Conservation (phyloP, 2,888 invertebrate genomes). For the Archaeoteleia sp. region DNA sequence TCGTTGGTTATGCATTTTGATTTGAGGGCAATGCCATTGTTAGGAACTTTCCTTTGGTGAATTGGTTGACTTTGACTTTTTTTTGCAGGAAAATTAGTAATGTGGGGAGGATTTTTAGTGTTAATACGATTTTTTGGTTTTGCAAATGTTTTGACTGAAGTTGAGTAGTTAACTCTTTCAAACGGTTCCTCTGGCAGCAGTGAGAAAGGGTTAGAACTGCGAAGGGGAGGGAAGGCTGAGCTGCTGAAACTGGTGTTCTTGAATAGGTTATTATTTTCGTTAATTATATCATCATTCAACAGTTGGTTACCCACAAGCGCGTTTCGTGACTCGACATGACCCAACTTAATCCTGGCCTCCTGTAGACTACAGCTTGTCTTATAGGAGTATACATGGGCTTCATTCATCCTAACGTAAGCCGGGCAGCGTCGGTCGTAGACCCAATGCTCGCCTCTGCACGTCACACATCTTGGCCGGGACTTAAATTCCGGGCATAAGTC, state of each 20-base stretch:
- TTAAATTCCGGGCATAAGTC: neutral
- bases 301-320: too few relatives aligned
- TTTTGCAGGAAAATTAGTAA: too few relatives aligned
- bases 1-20: too few relatives aligned
- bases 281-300: too few relatives aligned
- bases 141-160: neutral
- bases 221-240: too few relatives aligned
- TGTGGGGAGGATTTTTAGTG: too few relatives aligned
- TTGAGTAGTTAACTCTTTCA: neutral
- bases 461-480: constrained; percentile 1
- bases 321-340: too few relatives aligned
- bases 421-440: constrained; percentile 11
- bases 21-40: neutral
- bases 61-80: too few relatives aligned
- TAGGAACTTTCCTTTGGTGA: too few relatives aligned
- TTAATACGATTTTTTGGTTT: too few relatives aligned
- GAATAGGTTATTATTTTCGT: too few relatives aligned
- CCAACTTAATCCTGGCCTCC: neutral
- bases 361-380: neutral
- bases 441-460: constrained; percentile 15
- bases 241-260: too few relatives aligned
- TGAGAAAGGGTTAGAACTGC: neutral
- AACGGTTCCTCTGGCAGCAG: neutral
- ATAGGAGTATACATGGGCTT: neutral
- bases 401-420: neutral